Evolutionary conservation across 30 jellyfish, hydroid and myxozoan species (phyloP).

Genomic region (Pelagia noctiluca): DNA sequence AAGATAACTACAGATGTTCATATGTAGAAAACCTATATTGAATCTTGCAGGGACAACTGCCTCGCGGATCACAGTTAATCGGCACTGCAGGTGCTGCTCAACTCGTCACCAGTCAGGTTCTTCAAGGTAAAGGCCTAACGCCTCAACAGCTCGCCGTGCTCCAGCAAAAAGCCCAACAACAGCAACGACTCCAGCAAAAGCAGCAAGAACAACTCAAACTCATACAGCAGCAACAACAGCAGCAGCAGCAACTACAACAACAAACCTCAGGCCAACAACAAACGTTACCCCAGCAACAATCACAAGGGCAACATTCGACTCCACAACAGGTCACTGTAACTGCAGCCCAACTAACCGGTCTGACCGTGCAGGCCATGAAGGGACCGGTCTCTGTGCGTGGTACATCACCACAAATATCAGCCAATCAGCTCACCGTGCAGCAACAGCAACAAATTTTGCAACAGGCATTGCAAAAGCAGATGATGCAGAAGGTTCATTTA

Average conservation of each 20-base stretch:
- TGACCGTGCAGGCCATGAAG: slow-evolving; percentile 92
- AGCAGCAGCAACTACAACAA: slow-evolving; percentile 65
- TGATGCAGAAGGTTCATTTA: slow-evolving; percentile 79
- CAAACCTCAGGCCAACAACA: slow-evolving; percentile 74
- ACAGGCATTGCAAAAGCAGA: slow-evolving; percentile 85
- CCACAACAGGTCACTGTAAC: slow-evolving; percentile 70
- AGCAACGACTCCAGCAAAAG: slow-evolving; percentile 83
- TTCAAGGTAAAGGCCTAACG: slow-evolving; percentile 91
- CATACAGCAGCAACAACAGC: slow-evolving; percentile 79
- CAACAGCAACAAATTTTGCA: slow-evolving; percentile 93
- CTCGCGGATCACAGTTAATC: slow-evolving; percentile 48
- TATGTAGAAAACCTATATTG: too few species aligned
- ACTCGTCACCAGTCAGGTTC: slow-evolving; percentile 85
- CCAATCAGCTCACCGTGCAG: slow-evolving; percentile 80
- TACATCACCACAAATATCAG: slow-evolving; percentile 83
- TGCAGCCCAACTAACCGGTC: slow-evolving; percentile 77
- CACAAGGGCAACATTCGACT: slow-evolving; percentile 59
- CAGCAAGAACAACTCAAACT: slow-evolving; percentile 79
- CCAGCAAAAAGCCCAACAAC: slow-evolving; percentile 85
- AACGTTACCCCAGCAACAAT: slow-evolving; percentile 53
- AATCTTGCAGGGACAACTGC: slow-evolving; percentile 63
- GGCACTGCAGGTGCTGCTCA: slow-evolving; percentile 79
- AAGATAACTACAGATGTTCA: too few species aligned
- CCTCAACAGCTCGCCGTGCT: slow-evolving; percentile 93
- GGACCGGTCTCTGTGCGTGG: slow-evolving; percentile 89